These are phyloP conservation scores for Acronicta aceris DNA, from an alignment of 2,888 invertebrate species.

Conservation along the genomic window DNA sequence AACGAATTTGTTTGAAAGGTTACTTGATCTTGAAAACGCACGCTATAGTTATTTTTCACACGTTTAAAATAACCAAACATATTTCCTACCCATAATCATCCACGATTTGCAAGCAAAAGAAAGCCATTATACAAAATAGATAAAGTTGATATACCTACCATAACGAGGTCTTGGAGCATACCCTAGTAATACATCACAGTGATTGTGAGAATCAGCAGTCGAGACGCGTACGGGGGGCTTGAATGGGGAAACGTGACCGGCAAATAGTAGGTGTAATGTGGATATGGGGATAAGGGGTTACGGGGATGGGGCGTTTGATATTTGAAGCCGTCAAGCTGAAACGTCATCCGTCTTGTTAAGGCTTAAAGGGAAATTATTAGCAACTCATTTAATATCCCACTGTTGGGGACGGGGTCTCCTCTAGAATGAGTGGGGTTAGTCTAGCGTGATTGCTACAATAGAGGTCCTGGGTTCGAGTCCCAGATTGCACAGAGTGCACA, in stretches of 20 bases:
- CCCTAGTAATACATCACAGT: constrained; percentile 35
- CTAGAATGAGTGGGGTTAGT: too few species aligned
- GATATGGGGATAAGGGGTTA: constrained; percentile 29
- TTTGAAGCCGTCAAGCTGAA: constrained; percentile 2
- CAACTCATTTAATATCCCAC: background rate
- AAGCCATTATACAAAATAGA: constrained; percentile 39
- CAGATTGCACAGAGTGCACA: too few species aligned
- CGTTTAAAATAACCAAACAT: background rate
- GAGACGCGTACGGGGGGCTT: background rate
- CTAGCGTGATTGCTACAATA: too few species aligned
- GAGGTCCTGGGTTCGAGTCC: too few species aligned
- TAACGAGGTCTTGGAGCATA: constrained; percentile 37
- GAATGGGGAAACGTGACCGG: constrained; percentile 39
- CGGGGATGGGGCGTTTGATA: constrained; percentile 22
- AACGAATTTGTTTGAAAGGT: too few species aligned
- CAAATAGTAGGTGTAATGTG: constrained; percentile 32
- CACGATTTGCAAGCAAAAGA: constrained; percentile 1
- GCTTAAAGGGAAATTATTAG: background rate
- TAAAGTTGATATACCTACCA: constrained; percentile 40
- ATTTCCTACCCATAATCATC: background rate
- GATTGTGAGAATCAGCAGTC: background rate
- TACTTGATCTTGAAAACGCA: too few species aligned
- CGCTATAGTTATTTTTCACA: too few species aligned
- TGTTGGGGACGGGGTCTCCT: background rate
- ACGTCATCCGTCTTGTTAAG: background rate